Evolutionary conservation across 1,140 invertebrate genomes (phyloP).

Genomic region (Drosophila lini): DNA sequence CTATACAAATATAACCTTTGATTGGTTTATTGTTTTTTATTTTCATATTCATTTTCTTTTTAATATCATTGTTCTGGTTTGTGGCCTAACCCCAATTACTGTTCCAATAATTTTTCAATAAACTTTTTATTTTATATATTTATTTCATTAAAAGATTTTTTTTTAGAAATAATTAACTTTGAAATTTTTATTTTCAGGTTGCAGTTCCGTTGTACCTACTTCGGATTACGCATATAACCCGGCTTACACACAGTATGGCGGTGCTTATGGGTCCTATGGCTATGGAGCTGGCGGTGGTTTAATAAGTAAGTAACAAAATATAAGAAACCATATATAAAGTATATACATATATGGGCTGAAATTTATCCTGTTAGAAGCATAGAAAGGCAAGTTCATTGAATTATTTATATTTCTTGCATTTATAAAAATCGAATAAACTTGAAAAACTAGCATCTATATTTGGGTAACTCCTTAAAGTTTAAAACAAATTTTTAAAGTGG

Average conservation of each 20-base stretch:
- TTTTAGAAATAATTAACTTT: background rate
- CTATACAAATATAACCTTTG: no score
- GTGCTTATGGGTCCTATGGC: constrained; percentile 89
- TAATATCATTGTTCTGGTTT: no score
- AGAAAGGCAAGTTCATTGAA: no score
- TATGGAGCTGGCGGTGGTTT: constrained; percentile 90
- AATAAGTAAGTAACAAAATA: constrained; percentile 89
- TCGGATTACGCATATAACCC: constrained; percentile 90
- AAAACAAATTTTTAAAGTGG: background rate
- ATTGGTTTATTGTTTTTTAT: no score
- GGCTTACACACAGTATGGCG: constrained; percentile 90
- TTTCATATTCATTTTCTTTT: no score
- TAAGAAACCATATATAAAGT: background rate
- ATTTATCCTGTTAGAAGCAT: no score
- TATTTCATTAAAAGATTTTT: no score
- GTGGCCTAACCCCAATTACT: no score
- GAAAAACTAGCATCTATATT: no score
- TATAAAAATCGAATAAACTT: no score
- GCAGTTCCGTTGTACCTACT: constrained; percentile 86
- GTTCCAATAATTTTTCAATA: background rate
- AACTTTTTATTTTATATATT: background rate
- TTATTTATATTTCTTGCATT: no score
- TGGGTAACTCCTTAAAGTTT: background rate
- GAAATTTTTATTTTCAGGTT: constrained; percentile 84
- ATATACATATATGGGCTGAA: no score